Percentiles rank a stretch among this genome's conserved stretches.
phyloP scores from a whole-genome alignment of 53 echinoderm and acorn worm genomes.

The Temnopleurus reevesii region DNA sequence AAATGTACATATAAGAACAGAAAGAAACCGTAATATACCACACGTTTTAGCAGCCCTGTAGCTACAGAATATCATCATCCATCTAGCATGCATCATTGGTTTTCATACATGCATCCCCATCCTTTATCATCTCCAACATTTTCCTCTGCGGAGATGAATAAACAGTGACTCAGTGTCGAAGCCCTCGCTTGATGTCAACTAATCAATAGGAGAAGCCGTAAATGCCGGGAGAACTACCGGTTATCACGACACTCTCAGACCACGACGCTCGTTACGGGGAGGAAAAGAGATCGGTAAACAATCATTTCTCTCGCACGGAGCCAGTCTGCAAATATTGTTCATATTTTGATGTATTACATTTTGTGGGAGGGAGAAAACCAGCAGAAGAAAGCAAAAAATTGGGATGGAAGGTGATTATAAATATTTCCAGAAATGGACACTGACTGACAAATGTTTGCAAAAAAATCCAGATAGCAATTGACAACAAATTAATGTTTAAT shows the following conservation, averaged over 20 bases:
- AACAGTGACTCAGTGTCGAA: constrained; percentile 47
- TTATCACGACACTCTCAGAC: not conserved
- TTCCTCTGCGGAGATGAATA: constrained; percentile 21
- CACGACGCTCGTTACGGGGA: too few species aligned
- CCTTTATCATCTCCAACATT: not conserved
- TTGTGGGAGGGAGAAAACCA: not conserved
- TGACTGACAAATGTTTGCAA: too few species aligned
- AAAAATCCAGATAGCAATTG: too few species aligned
- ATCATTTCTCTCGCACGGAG: not conserved
- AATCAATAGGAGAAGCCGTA: constrained; percentile 25
- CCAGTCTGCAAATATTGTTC: constrained; percentile 12
- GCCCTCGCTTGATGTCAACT: constrained; percentile 30
- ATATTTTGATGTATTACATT: constrained; percentile 24
- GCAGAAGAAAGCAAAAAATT: not conserved
- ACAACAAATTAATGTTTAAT: too few species aligned
- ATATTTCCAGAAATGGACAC: not conserved
- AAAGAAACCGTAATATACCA: too few species aligned
- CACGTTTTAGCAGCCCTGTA: not conserved
- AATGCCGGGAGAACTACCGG: not conserved
- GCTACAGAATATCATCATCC: constrained; percentile 11
- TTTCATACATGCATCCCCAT: not conserved
- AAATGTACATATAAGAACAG: too few species aligned
- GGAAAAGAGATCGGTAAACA: constrained; percentile 3
- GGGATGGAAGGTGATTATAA: not conserved
- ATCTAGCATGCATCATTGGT: not conserved